Evolutionary conservation across 2,797 vertebrate species (phyloP).

Genomic region (Pipistrellus pipistrellus): DNA sequence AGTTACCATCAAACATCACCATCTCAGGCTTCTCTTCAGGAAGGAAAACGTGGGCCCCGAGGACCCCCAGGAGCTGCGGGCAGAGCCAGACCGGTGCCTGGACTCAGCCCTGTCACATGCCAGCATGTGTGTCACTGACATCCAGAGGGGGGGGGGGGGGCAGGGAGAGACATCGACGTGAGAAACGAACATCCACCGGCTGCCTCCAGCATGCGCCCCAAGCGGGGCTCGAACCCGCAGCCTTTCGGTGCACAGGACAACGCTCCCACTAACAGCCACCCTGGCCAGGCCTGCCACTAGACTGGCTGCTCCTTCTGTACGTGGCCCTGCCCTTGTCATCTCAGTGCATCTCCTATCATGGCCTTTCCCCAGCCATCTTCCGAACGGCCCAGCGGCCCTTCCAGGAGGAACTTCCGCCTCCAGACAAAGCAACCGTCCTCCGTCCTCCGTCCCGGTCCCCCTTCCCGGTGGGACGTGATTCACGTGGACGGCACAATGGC

Average conservation of each 20-base stretch:
- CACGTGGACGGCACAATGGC: slow-evolving; percentile 44
- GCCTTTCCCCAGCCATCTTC: slow-evolving; percentile 26
- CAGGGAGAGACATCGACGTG: too few relatives aligned
- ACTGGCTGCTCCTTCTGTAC: neutral
- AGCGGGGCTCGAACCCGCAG: too few relatives aligned
- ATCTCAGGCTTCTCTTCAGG: neutral
- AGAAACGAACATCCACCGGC: too few relatives aligned
- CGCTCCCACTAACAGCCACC: too few relatives aligned
- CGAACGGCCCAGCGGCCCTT: slow-evolving; percentile 37
- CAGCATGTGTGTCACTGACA: too few relatives aligned
- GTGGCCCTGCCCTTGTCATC: neutral
- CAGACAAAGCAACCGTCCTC: neutral
- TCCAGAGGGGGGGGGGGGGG: too few relatives aligned
- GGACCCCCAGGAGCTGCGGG: neutral
- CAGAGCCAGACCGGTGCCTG: neutral
- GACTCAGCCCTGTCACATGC: neutral
- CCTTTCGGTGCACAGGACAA: too few relatives aligned
- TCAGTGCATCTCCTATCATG: neutral
- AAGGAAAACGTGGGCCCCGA: neutral
- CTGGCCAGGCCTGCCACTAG: too few relatives aligned
- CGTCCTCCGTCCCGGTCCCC: neutral
- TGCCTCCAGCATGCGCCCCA: too few relatives aligned
- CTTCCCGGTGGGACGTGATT: neutral
- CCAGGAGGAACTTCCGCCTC: slow-evolving; percentile 34
- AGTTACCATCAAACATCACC: neutral